A percentile compares a stretch with the other conserved stretches of the same genome.
phyloP scores from a whole-genome alignment of 2,113 vertebrate genomes.

The Gila orcuttii region DNA sequence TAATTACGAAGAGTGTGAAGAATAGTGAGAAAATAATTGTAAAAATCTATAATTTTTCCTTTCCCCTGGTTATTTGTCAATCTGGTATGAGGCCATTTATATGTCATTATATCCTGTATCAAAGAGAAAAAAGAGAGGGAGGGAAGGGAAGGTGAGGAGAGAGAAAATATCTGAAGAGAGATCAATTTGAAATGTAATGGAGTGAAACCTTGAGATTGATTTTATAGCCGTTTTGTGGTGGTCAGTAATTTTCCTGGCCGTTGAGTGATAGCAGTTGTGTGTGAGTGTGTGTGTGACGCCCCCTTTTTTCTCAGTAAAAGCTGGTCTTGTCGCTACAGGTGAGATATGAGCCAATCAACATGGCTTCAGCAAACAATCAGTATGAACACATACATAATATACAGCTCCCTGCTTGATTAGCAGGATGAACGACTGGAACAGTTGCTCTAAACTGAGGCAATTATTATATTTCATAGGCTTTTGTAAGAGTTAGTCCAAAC shows the following conservation, averaged over 20 bases:
- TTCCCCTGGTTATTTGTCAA: slow-evolving; percentile 28
- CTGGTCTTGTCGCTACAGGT: background rate
- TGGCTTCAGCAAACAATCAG: background rate
- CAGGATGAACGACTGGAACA: background rate
- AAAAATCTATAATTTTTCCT: slow-evolving; percentile 25
- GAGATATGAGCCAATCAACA: slow-evolving; percentile 4
- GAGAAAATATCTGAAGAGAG: slow-evolving; percentile 40
- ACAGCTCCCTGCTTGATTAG: background rate
- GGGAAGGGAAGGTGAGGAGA: background rate
- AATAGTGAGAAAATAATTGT: background rate
- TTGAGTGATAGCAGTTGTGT: slow-evolving; percentile 68
- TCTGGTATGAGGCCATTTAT: slow-evolving; percentile 41
- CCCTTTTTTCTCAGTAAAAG: background rate
- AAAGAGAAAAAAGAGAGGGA: background rate
- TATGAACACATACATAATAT: background rate
- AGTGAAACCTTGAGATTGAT: slow-evolving; percentile 69
- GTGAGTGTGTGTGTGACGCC: slow-evolving; percentile 27
- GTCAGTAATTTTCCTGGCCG: slow-evolving; percentile 76
- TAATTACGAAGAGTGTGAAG: background rate
- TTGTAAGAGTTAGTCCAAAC: background rate
- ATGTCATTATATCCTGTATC: slow-evolving; percentile 16
- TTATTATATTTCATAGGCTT: background rate
- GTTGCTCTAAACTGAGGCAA: background rate
- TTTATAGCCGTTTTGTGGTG: slow-evolving; percentile 73
- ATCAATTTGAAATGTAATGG: slow-evolving; percentile 58